These are phyloP conservation scores for Drosophila crucigera DNA, from an alignment of 2,888 invertebrate species.

Conservation along the genomic window DNA sequence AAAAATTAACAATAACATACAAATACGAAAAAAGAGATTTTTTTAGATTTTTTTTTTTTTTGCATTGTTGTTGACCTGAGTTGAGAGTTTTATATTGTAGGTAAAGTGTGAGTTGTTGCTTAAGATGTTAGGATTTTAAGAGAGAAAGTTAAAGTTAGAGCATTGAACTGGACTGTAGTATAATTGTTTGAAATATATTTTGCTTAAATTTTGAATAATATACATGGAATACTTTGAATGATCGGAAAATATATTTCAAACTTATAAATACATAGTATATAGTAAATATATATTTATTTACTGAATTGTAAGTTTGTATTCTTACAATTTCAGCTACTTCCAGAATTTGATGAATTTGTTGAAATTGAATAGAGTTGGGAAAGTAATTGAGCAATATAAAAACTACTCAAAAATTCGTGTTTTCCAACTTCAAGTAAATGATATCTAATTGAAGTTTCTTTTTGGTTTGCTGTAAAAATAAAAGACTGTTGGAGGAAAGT, in stretches of 20 bases:
- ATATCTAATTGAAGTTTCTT: slow-evolving; percentile 17
- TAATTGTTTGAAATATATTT: slow-evolving; percentile 55
- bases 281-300: slow-evolving; percentile 9
- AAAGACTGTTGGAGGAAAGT: slow-evolving; percentile 31
- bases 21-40: slow-evolving; percentile 86
- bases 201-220: slow-evolving; percentile 1
- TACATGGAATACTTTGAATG: slow-evolving; percentile 23
- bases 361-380: slow-evolving; percentile 24
- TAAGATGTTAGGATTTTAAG: slow-evolving; percentile 58
- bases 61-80: slow-evolving; percentile 66
- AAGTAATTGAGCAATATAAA: slow-evolving; percentile 22
- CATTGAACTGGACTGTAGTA: slow-evolving; percentile 57
- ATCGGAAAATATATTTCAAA: slow-evolving; percentile 54
- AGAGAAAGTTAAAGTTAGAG: slow-evolving; percentile 77
- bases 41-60: slow-evolving; percentile 46
- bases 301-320: slow-evolving; percentile 5
- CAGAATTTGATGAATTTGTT: slow-evolving; percentile 22
- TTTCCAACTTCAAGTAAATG: slow-evolving; percentile 27
- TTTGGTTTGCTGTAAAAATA: slow-evolving; percentile 31
- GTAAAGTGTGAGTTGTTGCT: slow-evolving; percentile 71
- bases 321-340: slow-evolving; percentile 31
- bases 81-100: slow-evolving; percentile 67
- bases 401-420: slow-evolving; percentile 31
- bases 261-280: slow-evolving; percentile 38
- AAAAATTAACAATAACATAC: slow-evolving; percentile 85